Conservation (phyloP, 2,797 vertebrate genomes). For the Stomatorhinus walkeri region DNA sequence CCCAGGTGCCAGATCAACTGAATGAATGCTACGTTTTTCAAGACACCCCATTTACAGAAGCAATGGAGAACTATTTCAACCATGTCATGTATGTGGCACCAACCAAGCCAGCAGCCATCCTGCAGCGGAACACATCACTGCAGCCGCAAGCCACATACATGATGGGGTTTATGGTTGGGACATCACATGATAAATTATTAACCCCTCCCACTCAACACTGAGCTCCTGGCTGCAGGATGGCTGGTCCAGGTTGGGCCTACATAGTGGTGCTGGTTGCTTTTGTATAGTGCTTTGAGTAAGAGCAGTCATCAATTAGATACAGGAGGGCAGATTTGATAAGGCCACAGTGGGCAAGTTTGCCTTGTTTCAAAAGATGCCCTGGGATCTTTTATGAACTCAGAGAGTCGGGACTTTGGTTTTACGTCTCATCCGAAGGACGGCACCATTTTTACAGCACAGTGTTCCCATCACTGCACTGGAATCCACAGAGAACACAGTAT, state of each 20-base stretch:
- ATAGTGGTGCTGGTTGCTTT: too few relatives aligned
- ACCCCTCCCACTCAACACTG: neutral
- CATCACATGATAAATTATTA: neutral
- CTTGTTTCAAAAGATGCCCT: neutral
- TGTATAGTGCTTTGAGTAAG: neutral
- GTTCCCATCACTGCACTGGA: neutral
- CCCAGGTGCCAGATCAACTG: neutral
- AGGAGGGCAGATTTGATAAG: neutral
- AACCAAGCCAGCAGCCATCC: neutral
- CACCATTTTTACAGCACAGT: neutral
- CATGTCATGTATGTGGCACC: neutral
- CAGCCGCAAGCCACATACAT: too few relatives aligned
- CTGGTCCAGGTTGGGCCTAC: too few relatives aligned
- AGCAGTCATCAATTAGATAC: neutral
- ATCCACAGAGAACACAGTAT: neutral
- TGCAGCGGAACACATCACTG: neutral
- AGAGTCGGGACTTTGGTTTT: neutral
- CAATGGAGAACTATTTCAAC: too few relatives aligned
- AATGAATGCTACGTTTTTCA: neutral
- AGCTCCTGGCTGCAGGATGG: neutral
- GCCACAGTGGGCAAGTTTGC: neutral
- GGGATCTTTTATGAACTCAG: neutral
- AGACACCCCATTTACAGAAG: neutral
- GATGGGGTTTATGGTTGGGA: too few relatives aligned
- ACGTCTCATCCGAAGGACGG: neutral